phyloP scores from a whole-genome alignment of 2,888 invertebrate genomes.

The Pasiphila rectangulata region DNA sequence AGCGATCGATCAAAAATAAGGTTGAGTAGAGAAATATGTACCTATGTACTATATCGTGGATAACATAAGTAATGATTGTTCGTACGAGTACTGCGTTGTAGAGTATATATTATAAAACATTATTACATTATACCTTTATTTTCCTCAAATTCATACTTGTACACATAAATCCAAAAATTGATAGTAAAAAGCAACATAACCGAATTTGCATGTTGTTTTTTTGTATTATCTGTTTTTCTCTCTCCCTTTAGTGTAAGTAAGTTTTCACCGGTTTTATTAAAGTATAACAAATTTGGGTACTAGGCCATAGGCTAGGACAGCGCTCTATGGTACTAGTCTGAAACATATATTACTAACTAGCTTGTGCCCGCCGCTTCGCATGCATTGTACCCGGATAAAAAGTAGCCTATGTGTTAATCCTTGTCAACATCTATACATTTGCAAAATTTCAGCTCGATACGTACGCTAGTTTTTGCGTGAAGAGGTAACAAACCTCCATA shows the following conservation, averaged over 20 bases:
- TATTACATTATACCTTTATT: conserved; percentile 74
- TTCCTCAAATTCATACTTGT: conserved; percentile 80
- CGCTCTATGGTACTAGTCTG: too few species aligned
- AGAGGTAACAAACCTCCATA: too few species aligned
- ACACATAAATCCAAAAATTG: conserved; percentile 80
- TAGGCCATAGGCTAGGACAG: too few species aligned
- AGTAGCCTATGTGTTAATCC: too few species aligned
- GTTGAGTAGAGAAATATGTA: conserved; percentile 59
- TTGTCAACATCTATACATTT: too few species aligned
- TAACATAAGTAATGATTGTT: conserved; percentile 79
- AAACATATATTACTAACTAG: too few species aligned
- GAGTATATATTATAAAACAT: conserved; percentile 77
- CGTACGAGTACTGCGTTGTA: conserved; percentile 78
- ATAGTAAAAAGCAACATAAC: conserved; percentile 81
- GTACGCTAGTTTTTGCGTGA: too few species aligned
- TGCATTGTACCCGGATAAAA: too few species aligned
- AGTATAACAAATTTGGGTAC: too few species aligned
- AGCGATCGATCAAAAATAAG: conserved; percentile 75
- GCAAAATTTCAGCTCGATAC: too few species aligned
- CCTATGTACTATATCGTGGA: conserved; percentile 66
- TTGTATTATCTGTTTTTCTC: conserved; percentile 43
- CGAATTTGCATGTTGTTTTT: conserved; percentile 72
- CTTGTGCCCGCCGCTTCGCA: too few species aligned
- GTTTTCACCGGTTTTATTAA: background rate
- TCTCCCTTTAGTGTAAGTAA: conserved; percentile 25